phyloP scores from a whole-genome alignment of 1,140 invertebrate species.

The Coptotermes formosanus region DNA sequence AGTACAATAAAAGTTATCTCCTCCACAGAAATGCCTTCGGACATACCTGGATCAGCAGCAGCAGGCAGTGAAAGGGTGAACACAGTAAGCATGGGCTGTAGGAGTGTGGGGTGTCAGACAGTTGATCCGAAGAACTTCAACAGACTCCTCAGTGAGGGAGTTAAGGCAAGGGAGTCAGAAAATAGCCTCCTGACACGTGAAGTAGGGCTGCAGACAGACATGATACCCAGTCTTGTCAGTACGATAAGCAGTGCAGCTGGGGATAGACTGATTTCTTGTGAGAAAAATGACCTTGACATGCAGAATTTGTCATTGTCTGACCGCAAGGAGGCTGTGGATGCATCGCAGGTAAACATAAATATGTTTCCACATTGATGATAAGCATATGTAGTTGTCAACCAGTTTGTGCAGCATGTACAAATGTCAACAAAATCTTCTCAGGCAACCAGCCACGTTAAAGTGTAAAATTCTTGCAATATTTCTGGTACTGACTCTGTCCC shows the following conservation, averaged over 20 bases:
- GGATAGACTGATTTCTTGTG: neutral
- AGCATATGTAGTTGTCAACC: neutral
- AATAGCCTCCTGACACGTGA: neutral
- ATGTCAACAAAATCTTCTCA: no score
- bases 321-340: neutral
- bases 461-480: no score
- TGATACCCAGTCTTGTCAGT: neutral
- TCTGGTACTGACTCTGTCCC: no score
- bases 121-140: constrained; percentile 41
- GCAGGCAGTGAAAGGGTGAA: neutral
- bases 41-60: neutral
- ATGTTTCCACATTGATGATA: neutral
- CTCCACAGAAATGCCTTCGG: neutral
- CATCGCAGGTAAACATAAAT: neutral
- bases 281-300: neutral
- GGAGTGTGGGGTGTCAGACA: constrained; percentile 47
- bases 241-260: neutral
- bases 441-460: no score
- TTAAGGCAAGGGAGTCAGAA: constrained; percentile 2
- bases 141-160: constrained; percentile 41
- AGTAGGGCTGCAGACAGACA: constrained; percentile 17
- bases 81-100: constrained; percentile 19
- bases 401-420: no score
- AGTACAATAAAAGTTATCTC: neutral
- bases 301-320: neutral